Conservation (phyloP, 1,140 invertebrate species). For the Drosophila oshimai region DNA sequence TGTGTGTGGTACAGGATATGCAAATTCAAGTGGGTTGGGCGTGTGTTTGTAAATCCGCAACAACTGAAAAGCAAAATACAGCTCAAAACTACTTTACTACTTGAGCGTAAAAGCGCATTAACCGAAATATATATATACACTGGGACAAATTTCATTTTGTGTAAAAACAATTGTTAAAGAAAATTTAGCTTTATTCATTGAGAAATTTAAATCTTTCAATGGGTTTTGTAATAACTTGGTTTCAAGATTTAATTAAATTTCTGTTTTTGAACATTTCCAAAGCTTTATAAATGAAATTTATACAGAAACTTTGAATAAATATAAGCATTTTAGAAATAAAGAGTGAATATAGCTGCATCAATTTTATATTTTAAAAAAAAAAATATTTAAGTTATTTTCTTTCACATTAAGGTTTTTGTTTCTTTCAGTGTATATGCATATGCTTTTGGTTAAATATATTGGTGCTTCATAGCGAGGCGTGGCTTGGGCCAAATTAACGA, state of each 20-base stretch:
- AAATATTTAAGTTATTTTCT: too few relatives aligned
- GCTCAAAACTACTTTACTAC: conserved; percentile 12
- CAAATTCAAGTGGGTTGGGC: conserved; percentile 18
- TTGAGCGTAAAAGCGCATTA: not conserved
- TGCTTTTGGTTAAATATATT: not conserved
- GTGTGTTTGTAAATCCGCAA: conserved; percentile 6
- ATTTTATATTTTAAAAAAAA: too few relatives aligned
- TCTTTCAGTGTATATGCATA: conserved; percentile 9
- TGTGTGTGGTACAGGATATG: conserved; percentile 12
- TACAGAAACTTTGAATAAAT: too few relatives aligned
- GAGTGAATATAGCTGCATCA: too few relatives aligned
- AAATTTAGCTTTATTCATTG: too few relatives aligned
- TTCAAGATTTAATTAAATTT: not conserved
- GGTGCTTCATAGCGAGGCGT: conserved; percentile 7
- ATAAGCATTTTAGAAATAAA: too few relatives aligned
- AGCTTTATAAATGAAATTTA: too few relatives aligned
- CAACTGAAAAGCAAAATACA: conserved; percentile 27
- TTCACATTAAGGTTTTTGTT: not conserved
- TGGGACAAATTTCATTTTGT: not conserved
- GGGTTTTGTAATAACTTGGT: too few relatives aligned
- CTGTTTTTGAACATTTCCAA: too few relatives aligned
- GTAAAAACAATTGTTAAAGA: not conserved
- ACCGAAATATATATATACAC: not conserved
- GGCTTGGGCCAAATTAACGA: conserved; percentile 58
- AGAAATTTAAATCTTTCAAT: too few relatives aligned